These are phyloP conservation scores for Mungos mungo DNA, from an alignment of 2,113 vertebrate genomes.

Conservation along the genomic window DNA sequence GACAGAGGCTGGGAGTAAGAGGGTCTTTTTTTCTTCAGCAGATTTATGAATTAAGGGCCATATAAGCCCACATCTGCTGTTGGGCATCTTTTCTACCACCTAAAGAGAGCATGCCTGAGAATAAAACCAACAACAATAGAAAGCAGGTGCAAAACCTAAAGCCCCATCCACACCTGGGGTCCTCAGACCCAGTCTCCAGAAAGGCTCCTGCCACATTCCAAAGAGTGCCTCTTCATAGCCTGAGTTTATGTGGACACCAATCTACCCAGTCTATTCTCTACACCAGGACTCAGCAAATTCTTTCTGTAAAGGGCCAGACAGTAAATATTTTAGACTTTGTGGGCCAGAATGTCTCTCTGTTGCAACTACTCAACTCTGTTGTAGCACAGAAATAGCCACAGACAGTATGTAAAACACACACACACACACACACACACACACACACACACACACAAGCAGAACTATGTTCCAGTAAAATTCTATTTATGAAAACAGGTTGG, in stretches of 20 bases:
- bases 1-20: not conserved
- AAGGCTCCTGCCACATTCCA: not conserved
- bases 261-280: not conserved
- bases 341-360: not conserved
- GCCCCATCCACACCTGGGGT: not conserved
- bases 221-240: not conserved
- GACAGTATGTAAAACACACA: not conserved
- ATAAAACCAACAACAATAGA: not conserved
- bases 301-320: not conserved
- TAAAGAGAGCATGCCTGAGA: not conserved
- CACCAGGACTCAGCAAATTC: not conserved
- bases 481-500: not conserved
- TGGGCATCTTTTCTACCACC: not conserved
- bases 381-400: not conserved
- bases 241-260: not conserved
- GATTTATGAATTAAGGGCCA: not conserved
- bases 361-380: not conserved
- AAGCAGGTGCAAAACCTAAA: not conserved
- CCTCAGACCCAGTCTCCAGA: not conserved
- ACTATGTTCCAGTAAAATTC: not conserved
- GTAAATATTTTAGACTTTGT: not conserved
- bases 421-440: too few species aligned
- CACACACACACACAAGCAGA: too few species aligned
- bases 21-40: not conserved
- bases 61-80: not conserved